Percentiles rank a stretch among this genome's conserved stretches.
Conservation (phyloP, 2,888 invertebrate genomes). For the Penaeus monodon region DNA sequence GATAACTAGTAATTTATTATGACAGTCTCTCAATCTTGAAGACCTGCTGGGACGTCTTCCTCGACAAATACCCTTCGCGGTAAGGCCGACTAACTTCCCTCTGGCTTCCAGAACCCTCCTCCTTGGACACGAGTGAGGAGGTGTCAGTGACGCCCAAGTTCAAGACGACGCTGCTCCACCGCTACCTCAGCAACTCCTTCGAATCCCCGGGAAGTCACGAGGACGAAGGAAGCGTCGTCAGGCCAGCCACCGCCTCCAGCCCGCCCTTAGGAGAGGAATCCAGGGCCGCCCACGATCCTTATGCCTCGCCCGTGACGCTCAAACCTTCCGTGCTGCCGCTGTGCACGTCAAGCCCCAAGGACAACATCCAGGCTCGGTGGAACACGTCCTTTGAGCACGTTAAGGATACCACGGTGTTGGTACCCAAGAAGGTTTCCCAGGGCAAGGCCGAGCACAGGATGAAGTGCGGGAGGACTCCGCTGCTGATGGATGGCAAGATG, state of each 20-base stretch:
- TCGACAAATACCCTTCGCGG: not conserved
- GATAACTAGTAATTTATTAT: too few species aligned
- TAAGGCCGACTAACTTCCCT: not conserved
- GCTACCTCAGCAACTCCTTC: conserved; percentile 57
- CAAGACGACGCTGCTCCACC: conserved; percentile 60
- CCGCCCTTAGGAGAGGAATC: conserved; percentile 6
- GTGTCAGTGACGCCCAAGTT: conserved; percentile 57
- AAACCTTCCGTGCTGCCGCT: conserved; percentile 22
- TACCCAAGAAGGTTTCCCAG: not conserved
- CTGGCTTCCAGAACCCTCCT: conserved; percentile 27
- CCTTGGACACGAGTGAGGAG: conserved; percentile 33
- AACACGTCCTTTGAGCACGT: conserved; percentile 51
- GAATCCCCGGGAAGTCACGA: not conserved
- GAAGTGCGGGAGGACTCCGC: not conserved
- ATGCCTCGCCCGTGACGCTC: not conserved
- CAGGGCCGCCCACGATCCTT: not conserved
- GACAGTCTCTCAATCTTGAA: too few species aligned
- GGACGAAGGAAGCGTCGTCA: not conserved
- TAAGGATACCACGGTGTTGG: conserved; percentile 24
- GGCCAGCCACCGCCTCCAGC: not conserved
- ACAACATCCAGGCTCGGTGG: conserved; percentile 43
- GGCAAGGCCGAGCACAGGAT: not conserved
- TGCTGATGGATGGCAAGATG: conserved; percentile 10
- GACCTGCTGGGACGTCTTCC: too few species aligned
- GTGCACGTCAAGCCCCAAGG: conserved; percentile 53